Evolutionary conservation across 2,797 vertebrate genomes (phyloP).

Genomic region (Borostomias antarcticus): DNA sequence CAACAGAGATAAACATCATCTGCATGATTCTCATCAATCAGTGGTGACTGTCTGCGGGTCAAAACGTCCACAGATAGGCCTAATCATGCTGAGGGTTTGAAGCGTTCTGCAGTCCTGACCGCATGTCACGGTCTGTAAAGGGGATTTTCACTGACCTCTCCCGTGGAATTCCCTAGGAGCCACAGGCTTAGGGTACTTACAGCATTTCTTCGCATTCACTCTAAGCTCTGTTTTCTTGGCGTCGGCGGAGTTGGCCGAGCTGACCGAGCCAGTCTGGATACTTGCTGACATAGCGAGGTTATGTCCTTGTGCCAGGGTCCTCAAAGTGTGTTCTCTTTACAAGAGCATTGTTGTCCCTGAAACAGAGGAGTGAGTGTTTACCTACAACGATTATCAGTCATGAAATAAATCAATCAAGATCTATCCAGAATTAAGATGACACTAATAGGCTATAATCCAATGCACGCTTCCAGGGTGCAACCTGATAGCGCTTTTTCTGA

Average conservation of each 20-base stretch:
- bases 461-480: too few relatives aligned
- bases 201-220: conserved; percentile 78
- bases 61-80: not conserved
- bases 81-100: not conserved
- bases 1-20: conserved; percentile 36
- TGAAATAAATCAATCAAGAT: too few relatives aligned
- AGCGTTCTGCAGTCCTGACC: not conserved
- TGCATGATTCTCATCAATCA: conserved; percentile 19
- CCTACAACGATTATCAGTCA: too few relatives aligned
- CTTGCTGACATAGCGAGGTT: conserved; percentile 63
- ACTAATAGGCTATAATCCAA: too few relatives aligned
- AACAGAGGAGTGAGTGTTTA: conserved; percentile 29
- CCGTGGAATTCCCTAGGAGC: not conserved
- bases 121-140: not conserved
- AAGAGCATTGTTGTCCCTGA: conserved; percentile 27
- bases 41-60: not conserved
- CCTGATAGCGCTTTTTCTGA: too few relatives aligned
- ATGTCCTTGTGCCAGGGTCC: conserved; percentile 5
- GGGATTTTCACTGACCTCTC: not conserved
- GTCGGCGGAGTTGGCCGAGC: conserved; percentile 59
- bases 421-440: too few relatives aligned
- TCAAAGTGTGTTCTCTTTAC: conserved; percentile 28
- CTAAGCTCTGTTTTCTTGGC: conserved; percentile 70
- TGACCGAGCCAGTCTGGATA: conserved; percentile 52
- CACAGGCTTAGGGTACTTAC: conserved; percentile 64